Conservation (phyloP, 1,140 invertebrate genomes). For the Drosophila novamexicana region DNA sequence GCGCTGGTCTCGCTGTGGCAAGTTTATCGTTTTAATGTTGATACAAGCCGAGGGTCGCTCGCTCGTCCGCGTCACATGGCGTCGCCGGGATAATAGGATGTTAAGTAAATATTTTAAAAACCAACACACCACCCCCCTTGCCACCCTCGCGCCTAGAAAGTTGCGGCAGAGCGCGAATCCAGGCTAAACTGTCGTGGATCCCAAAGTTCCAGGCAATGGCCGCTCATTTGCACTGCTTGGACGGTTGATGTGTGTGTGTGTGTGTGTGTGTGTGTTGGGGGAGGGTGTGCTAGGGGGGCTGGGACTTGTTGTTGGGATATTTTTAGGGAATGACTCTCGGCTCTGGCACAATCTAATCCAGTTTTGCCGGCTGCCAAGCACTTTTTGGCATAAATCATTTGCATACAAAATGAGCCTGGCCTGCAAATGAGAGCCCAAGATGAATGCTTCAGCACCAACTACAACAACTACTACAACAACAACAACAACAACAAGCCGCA, state of each 20-base stretch:
- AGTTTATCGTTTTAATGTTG: constrained; percentile 83
- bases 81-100: constrained; percentile 76
- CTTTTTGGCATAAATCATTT: constrained; percentile 84
- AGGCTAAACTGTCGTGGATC: constrained; percentile 59
- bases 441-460: constrained; percentile 62
- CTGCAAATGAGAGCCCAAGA: constrained; percentile 75
- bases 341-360: constrained; percentile 77
- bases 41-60: constrained; percentile 70
- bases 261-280: neutral
- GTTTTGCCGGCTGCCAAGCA: constrained; percentile 66
- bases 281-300: constrained; percentile 1
- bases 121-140: neutral
- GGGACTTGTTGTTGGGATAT: neutral
- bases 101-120: constrained; percentile 83
- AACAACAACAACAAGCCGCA: constrained; percentile 16
- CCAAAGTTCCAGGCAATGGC: constrained; percentile 57
- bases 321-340: constrained; percentile 57
- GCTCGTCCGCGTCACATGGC: constrained; percentile 58
- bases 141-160: neutral
- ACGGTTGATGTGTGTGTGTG: no score
- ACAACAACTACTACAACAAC: constrained; percentile 44
- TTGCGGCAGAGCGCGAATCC: constrained; percentile 7
- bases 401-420: constrained; percentile 81
- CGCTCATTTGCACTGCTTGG: constrained; percentile 52
- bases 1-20: constrained; percentile 50